Base-by-base conservation (phyloP, 2,888 invertebrate genomes). In the Scaptomyza tumidula region DNA sequence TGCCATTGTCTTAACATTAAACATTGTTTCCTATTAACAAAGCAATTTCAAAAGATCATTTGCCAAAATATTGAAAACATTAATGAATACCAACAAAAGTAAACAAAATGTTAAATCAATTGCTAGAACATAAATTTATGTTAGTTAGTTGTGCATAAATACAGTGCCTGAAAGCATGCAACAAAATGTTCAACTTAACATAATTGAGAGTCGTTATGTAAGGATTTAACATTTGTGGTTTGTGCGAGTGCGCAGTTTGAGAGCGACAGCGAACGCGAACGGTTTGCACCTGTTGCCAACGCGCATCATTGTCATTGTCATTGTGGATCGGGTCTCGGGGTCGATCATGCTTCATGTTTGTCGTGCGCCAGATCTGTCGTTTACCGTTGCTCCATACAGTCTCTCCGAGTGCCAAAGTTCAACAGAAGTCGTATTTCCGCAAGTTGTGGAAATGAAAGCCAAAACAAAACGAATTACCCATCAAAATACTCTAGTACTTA, bases 251-350 rank as follows among this genome's bases (percentile, higher is more conserved):
- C 66, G 70, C 90, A 91, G 91, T 91, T 83, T 88, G 88, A 89
- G 90, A 90, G 88, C 83, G 88, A 90, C 90, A 90, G 90, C 88
- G 89, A 88, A 89, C 85, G 90, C 85, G 92, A 88, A 81, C 88
- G 90, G 91, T 91, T 67, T 90, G 84, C 90, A 91, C 90, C 90
- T 91, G 91, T 90, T 86, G 76, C 75, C 48, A 65, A 64, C 33
- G 66, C 77, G 73, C 63, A 56, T 48, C 13, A 11, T 6, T 54
- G 46, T 31, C 35, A 55, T 52, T 58, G 54, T 52, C 54, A 65
- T 49, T 66, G 68, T 71, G 64, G 68, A 57, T 68, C 80, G 78
- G 55, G 80, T 76, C 72, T 46, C 69, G 69, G 80, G 78, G 77
- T 76, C 77, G 69, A 67, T 59, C 77, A 58, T 75, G 75, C 63